phyloP scores from a whole-genome alignment of 2,113 vertebrate species.

The human region DNA sequence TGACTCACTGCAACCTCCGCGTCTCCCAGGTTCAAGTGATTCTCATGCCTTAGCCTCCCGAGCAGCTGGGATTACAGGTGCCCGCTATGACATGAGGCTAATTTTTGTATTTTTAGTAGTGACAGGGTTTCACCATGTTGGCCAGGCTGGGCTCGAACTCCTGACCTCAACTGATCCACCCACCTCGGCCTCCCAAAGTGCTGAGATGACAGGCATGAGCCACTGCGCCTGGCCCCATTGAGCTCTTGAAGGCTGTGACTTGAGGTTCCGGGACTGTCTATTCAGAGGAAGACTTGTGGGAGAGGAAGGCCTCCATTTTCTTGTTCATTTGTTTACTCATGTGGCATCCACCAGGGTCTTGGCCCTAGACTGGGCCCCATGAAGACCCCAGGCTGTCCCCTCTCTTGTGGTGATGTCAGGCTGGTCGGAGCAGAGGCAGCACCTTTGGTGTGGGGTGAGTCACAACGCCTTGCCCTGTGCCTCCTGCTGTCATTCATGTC shows the following conservation, averaged over 20 bases:
- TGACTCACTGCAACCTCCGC: background rate
- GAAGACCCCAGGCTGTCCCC: background rate
- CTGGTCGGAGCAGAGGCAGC: rapidly evolving
- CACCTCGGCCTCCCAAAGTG: background rate
- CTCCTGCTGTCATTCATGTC: background rate
- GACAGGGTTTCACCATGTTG: background rate
- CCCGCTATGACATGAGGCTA: background rate
- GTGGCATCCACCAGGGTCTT: rapidly evolving
- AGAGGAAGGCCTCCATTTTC: background rate
- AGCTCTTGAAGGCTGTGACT: background rate
- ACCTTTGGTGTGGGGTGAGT: background rate
- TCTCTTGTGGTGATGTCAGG: background rate
- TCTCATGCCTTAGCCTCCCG: too few species aligned
- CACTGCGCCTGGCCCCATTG: too few species aligned
- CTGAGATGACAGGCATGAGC: background rate
- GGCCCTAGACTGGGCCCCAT: rapidly evolving
- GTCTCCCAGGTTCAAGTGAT: background rate
- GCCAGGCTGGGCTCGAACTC: background rate
- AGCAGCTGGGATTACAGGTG: background rate
- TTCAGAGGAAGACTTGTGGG: background rate
- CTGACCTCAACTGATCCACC: background rate
- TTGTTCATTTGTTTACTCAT: rapidly evolving
- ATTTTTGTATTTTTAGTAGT: background rate
- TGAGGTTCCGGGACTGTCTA: rapidly evolving
- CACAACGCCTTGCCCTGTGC: rapidly evolving